Conservation (phyloP, 2,888 invertebrate species). For the Elegia similella region DNA sequence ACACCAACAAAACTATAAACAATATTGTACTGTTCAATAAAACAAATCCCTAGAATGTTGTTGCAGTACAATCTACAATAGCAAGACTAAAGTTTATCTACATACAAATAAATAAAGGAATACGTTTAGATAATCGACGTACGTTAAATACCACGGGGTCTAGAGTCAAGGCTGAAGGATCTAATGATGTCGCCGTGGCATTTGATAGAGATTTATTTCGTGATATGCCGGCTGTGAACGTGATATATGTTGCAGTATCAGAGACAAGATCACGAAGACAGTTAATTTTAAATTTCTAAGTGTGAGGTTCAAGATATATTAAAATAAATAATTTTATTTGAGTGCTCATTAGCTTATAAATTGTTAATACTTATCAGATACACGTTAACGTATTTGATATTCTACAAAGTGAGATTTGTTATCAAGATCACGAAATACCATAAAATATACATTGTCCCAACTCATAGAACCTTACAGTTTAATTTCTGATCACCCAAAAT, state of each 20-base stretch:
- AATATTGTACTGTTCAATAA: not conserved
- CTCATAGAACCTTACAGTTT: no score
- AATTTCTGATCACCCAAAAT: no score
- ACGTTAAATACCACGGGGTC: constrained; percentile 51
- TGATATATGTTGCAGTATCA: constrained; percentile 23
- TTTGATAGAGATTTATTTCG: constrained; percentile 51
- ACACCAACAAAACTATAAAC: not conserved
- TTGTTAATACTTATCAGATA: no score
- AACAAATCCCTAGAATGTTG: not conserved
- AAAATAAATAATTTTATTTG: not conserved
- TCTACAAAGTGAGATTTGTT: no score
- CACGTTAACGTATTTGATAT: no score
- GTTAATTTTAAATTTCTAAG: constrained; percentile 2
- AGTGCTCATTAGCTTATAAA: no score
- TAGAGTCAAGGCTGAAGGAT: constrained; percentile 47
- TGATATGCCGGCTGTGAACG: constrained; percentile 56
- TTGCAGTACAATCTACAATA: not conserved
- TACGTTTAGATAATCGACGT: constrained; percentile 9
- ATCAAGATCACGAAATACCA: no score
- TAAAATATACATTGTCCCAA: no score
- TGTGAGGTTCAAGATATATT: not conserved
- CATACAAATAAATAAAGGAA: not conserved
- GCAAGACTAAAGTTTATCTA: not conserved
- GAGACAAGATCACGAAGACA: not conserved
- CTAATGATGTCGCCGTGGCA: constrained; percentile 44